Base-by-base conservation (phyloP, 2,888 invertebrate genomes). In the Ophioninae sp. region DNA sequence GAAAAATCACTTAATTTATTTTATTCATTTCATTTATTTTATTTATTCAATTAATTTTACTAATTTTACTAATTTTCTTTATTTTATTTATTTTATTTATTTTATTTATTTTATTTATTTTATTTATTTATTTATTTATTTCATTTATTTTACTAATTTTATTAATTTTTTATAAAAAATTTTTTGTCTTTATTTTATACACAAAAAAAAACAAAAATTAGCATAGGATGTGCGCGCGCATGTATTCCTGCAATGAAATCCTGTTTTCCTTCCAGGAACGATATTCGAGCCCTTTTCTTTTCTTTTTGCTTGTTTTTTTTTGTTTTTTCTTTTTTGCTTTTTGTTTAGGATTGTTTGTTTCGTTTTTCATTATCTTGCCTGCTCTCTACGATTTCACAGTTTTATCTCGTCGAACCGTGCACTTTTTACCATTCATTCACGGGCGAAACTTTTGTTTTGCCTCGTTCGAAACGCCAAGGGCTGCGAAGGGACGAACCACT, bases 401-500 rank as follows among this genome's bases (percentile, higher is more conserved):
- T 71, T 39, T 78, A 51, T 71, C 78, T 64, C 64, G 64, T 71
- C 61, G 69, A 77, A 68, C 59, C 69, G 69, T 77, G 37, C 77
- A 77, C 65, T 76, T 76, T 77, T 69, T 68, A 10, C 76, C 76
- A 67, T 67, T 76, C 41, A 63, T 41, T 76, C 68, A 41, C 76
- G 44, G 58, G n/a, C 59, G 41, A 67, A 58, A 65, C 75, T 79
- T 64, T 72, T 65, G 65, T 71, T 68, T 72, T 23, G 64, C 51
- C 72, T 63, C 78, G 39, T 71, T 67, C 63, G 39, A 67, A 44
- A 68, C 8, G 61, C 72, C 39, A 22, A 39, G 10, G 44, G 37
- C 10, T 0, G 51, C 13, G 51, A 0, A 51, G 51, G 41, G 41
- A 41, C 41, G 41, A 41, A 9, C 41, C 8, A 41, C 13, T 51